Conservation (phyloP, 1,140 invertebrate genomes). For the Cheumatopsyche charites region DNA sequence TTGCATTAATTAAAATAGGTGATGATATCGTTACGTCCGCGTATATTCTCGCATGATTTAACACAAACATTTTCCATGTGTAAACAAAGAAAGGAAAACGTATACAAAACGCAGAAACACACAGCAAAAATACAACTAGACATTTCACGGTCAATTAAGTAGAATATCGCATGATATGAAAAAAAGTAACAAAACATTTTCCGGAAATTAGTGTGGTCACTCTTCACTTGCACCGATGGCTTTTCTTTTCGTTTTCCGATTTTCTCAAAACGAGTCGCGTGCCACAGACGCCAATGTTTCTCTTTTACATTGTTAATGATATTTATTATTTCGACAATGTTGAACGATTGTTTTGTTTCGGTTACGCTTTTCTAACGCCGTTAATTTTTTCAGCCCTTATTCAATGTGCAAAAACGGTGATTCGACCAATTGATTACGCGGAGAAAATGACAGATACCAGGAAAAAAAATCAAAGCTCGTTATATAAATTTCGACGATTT, state of each 20-base stretch:
- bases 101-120: not conserved
- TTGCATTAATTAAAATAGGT: no score
- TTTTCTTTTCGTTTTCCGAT: not conserved
- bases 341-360: not conserved
- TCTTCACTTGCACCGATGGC: not conserved
- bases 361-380: not conserved
- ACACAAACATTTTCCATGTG: not conserved
- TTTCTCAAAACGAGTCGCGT: not conserved
- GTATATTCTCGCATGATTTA: no score
- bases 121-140: not conserved
- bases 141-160: slow-evolving; percentile 26
- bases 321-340: no score
- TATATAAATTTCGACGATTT: not conserved
- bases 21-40: no score
- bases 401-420: not conserved
- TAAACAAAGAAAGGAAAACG: slow-evolving; percentile 1
- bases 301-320: no score
- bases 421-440: not conserved
- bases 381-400: not conserved
- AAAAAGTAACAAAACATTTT: not conserved
- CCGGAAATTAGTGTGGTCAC: slow-evolving; percentile 20
- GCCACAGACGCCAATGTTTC: no score
- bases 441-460: no score
- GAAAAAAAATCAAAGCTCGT: slow-evolving; percentile 1
- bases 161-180: slow-evolving; percentile 1